These are phyloP conservation scores for Geopemphigus sp. DNA, from an alignment of 1,140 invertebrate species.

Conservation along the genomic window DNA sequence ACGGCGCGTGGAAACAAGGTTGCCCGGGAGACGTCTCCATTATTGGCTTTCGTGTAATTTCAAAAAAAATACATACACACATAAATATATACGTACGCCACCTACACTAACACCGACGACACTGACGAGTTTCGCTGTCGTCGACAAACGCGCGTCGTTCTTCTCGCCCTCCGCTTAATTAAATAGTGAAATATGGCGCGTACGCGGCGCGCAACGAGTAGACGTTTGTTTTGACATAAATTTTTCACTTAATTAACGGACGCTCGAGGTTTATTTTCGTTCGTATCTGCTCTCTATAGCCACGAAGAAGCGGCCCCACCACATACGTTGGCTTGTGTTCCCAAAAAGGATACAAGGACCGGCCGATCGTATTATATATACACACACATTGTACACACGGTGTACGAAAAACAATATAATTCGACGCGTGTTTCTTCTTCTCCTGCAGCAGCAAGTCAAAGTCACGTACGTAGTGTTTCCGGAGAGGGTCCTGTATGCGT, in stretches of 20 bases:
- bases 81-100: too few species aligned
- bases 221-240: conserved; percentile 46
- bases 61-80: not conserved
- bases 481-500: not conserved
- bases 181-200: conserved; percentile 45
- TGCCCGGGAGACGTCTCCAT: conserved; percentile 41
- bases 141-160: conserved; percentile 24
- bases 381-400: not conserved
- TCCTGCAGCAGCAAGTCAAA: not conserved
- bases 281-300: not conserved
- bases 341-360: too few species aligned
- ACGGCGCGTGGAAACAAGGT: conserved; percentile 44
- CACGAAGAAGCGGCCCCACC: too few species aligned
- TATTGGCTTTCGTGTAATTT: conserved; percentile 48
- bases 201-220: conserved; percentile 25
- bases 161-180: conserved; percentile 45
- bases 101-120: conserved; percentile 15
- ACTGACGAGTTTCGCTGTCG: conserved; percentile 49
- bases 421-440: not conserved
- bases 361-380: too few species aligned
- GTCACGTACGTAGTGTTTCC: conserved; percentile 19
- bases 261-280: conserved; percentile 33
- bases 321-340: too few species aligned
- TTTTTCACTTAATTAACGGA: conserved; percentile 47
- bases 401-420: not conserved